Evolutionary conservation across 2,797 vertebrate species (phyloP), one percentile per base, ranked within the genome.

Genomic region (Hoplostethus mediterraneus): DNA sequence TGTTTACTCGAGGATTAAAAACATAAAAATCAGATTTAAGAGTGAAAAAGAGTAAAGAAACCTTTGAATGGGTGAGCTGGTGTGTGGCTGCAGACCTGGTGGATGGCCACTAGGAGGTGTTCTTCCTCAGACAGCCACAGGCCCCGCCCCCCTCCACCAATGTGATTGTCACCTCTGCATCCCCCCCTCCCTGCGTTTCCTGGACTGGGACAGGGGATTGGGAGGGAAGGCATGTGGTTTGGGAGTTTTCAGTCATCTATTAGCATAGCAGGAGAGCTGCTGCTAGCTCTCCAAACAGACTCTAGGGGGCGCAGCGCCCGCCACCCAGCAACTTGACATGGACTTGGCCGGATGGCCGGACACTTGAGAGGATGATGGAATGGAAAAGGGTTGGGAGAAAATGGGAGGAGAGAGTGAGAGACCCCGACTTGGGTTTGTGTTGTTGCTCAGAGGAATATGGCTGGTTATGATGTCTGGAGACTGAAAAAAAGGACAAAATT

Each of bases 401-500:
- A 67, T 25, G 60, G 16, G 17, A 10, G 49, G 2, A 48, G 33
- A 44, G 61, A 72, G 52, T 25, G 45, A 36, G n/a, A 6, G 36
- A 67, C 36, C 77, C 62, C 10, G 12, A 16, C 49, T 81, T 38
- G 74, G 71, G 53, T 74, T 80, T 72, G 61, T 77, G 79, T 69
- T 60, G 67, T 77, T 4, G 64, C 69, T 82, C 64, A 67, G 80
- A 89, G 76, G 81, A 85, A 64, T 77, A 83, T 90, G 86, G 89
- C 89, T 82, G 77, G 76, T 88, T 84, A 66, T 83, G 84, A 82
- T 82, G 83, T 80, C 89, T 91, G 85, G 75, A 87, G 85, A 93
- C 74, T 88, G 84, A 72, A 80, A 76, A 80, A 87, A 75, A 88
- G 71, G 86, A 88, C 80, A 85, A 68, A 87, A 80, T 91, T 92